Base-by-base conservation (phyloP, 2,888 invertebrate genomes). In the Stramonita haemastoma region DNA sequence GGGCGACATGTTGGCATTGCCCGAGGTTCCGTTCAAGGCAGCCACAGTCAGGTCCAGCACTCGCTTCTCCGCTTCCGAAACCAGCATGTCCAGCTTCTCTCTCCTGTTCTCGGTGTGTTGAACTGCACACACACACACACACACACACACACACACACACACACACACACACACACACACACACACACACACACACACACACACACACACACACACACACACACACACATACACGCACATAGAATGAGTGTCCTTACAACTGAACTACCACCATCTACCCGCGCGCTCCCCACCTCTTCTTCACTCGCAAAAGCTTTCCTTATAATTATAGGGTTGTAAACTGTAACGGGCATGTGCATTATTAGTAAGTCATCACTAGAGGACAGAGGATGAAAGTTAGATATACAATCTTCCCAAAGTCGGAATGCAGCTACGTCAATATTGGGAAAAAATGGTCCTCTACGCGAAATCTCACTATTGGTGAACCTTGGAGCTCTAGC, bases 11-110 rank as follows among this genome's bases (percentile, higher is more conserved):
- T 92, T 92, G 86, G 90, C 92, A 87, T 93, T 94, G 86, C 94
- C 93, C 1, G 93, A 92, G 0, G 93, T 91, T 13, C 94, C 93
- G 91, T 94, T 94, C 32, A 93, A 89, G 34, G 95, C 93, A 79
- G 93, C 91, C 36, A 97, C 97, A 87, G 97, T 97, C 84, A 98
- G 97, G 95, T 98, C 98, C 93, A 98, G 98, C 90, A 98, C 97
- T 66, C 98, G 97, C 91, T 97, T 97, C 96, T 98, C 98, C 0
- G 98, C 98, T 95, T 98, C 98, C 73, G 93, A 93, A 0, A 96
- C 94, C 81, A 96, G 91, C n/a, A 91, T 91, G 87, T 95, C 94
- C 57, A 96, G 91, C 56, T 95, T 94, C n/a, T 93, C 92, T 34
- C 94, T 92, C 17, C 95, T 93, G 85, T 92, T 93, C 36, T 95